phyloP scores from a whole-genome alignment of 2,113 vertebrate genomes.

The Nansenia antarctica region DNA sequence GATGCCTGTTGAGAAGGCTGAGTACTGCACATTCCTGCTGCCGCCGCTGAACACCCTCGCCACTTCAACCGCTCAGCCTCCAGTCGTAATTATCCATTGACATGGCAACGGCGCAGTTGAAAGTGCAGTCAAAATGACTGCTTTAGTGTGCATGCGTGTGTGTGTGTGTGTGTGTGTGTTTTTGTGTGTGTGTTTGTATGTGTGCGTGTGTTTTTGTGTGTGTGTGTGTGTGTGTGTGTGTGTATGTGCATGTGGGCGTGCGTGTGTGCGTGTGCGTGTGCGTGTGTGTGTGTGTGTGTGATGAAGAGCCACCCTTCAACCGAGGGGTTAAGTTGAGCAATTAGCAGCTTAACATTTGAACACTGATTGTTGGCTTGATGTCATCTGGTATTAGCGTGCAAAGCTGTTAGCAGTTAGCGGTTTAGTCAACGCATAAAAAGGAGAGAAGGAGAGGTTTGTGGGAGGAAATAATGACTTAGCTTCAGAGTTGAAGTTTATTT shows the following conservation, averaged over 20 bases:
- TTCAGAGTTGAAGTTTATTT: slow-evolving; percentile 21
- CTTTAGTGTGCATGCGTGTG: slow-evolving; percentile 8
- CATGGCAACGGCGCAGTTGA: not conserved
- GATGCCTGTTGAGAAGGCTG: not conserved
- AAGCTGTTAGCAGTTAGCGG: not conserved
- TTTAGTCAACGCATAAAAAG: too few species aligned
- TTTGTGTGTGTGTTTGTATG: not conserved
- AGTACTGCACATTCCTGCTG: not conserved
- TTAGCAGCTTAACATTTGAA: not conserved
- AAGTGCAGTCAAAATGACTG: not conserved
- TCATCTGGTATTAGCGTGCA: not conserved
- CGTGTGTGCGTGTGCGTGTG: not conserved
- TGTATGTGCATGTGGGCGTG: slow-evolving; percentile 8
- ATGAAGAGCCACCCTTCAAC: not conserved
- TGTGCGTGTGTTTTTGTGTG: not conserved
- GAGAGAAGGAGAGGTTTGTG: too few species aligned
- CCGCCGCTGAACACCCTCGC: too few species aligned
- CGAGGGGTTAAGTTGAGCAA: not conserved
- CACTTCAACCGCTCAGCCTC: not conserved
- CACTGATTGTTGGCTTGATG: slow-evolving; percentile 22
- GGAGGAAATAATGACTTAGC: not conserved
- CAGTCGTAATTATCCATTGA: not conserved
- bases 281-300: not conserved
- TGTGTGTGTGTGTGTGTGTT: not conserved
- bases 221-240: slow-evolving; percentile 2